phyloP scores from a whole-genome alignment of 2,113 vertebrate species.

The Mohoua ochrocephala region DNA sequence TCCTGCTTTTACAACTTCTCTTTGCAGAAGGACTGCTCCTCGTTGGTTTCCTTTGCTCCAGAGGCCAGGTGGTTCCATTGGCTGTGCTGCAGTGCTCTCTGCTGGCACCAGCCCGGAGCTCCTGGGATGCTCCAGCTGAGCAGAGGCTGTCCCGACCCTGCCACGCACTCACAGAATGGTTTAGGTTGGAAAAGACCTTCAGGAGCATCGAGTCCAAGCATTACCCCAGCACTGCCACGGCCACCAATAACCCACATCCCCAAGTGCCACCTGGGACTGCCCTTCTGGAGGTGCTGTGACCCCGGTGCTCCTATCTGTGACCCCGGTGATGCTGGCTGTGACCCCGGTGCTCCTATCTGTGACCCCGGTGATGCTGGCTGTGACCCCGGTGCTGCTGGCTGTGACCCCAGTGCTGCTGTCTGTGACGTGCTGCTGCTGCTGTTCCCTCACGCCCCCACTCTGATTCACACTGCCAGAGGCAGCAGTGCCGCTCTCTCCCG shows the following conservation, averaged over 20 bases:
- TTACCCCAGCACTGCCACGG: not conserved
- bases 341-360: no score
- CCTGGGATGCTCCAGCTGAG: not conserved
- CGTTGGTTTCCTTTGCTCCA: rapidly evolving
- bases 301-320: no score
- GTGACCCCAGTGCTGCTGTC: no score
- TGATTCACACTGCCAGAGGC: not conserved
- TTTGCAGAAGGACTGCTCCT: rapidly evolving
- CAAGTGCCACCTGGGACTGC: not conserved
- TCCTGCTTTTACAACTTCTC: rapidly evolving
- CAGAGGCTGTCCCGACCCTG: not conserved
- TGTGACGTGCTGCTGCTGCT: not conserved
- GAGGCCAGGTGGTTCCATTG: rapidly evolving
- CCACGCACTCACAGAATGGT: rapidly evolving
- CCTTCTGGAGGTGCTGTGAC: not conserved
- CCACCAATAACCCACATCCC: not conserved
- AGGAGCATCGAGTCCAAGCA: rapidly evolving
- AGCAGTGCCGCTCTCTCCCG: not conserved
- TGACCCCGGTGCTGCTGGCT: no score
- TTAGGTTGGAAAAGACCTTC: not conserved
- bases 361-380: no score
- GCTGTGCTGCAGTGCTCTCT: conserved; percentile 60
- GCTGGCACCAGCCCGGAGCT: not conserved
- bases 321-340: no score
- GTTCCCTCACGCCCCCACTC: not conserved